Percentiles rank a stretch among this genome's conserved stretches.
Conservation (phyloP, 1,140 invertebrate genomes). For the Ylistrum balloti region DNA sequence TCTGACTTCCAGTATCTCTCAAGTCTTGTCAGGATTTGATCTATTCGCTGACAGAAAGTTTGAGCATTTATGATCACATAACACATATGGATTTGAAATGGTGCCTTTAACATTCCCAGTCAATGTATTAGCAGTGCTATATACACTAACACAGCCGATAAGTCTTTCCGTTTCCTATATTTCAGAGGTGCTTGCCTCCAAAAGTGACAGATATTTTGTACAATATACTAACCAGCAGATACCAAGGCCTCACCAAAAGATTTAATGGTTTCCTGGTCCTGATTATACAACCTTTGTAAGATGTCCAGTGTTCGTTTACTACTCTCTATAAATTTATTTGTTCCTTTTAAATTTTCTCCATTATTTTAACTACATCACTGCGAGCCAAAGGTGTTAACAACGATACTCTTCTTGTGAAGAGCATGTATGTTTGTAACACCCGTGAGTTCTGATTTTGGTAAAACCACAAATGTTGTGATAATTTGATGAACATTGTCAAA, state of each 20-base stretch:
- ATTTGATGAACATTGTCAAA: too few species aligned
- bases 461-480: too few species aligned
- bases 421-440: too few species aligned
- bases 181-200: constrained; percentile 13
- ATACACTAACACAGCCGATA: neutral
- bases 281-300: too few species aligned
- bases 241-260: neutral
- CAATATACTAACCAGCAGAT: neutral
- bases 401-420: too few species aligned
- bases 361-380: too few species aligned
- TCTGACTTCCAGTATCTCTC: neutral
- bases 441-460: too few species aligned
- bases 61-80: constrained; percentile 17
- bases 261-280: neutral
- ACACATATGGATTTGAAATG: constrained; percentile 20
- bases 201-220: constrained; percentile 34
- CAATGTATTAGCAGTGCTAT: neutral
- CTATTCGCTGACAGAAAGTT: constrained; percentile 5
- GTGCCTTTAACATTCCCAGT: constrained; percentile 24
- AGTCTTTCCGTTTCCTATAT: neutral
- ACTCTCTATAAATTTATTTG: too few species aligned
- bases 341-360: too few species aligned
- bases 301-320: too few species aligned
- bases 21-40: neutral
- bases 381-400: too few species aligned